These are phyloP conservation scores for Lucilia sericata DNA, from an alignment of 1,140 invertebrate species.

Conservation along the genomic window DNA sequence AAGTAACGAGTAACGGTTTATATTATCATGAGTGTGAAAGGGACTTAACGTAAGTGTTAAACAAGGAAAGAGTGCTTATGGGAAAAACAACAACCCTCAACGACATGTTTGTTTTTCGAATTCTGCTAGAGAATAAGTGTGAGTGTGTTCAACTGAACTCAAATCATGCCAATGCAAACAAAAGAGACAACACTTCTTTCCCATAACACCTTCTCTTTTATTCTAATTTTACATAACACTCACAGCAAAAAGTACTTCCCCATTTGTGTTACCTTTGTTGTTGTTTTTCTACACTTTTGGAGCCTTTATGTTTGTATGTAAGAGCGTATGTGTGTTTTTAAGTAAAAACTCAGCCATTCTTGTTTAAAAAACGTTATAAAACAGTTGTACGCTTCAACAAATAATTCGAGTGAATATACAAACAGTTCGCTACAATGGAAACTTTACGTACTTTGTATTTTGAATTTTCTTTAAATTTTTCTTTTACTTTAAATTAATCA, in stretches of 20 bases:
- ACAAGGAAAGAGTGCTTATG: not conserved
- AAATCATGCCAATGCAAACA: not conserved
- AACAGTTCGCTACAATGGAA: not conserved
- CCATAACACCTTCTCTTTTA: not conserved
- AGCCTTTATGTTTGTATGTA: not conserved
- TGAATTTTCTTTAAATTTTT: not conserved
- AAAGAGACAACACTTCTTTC: not conserved
- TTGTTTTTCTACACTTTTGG: not conserved
- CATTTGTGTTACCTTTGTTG: slow-evolving; percentile 4
- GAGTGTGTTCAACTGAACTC: not conserved
- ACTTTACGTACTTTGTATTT: not conserved
- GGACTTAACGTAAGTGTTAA: not conserved
- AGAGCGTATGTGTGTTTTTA: not conserved
- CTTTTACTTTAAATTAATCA: slow-evolving; percentile 12
- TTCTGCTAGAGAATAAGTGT: not conserved
- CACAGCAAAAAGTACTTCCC: not conserved
- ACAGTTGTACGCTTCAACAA: not conserved
- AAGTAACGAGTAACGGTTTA: slow-evolving; percentile 4
- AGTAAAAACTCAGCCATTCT: slow-evolving; percentile 4
- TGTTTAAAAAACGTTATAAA: not conserved
- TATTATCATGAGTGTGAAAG: not conserved
- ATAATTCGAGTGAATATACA: not conserved
- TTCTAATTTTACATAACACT: not conserved
- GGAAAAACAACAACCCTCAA: not conserved
- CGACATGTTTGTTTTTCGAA: not conserved